Percentiles rank a stretch among this genome's conserved stretches.
Conservation (phyloP, 92 coral and sea anemone species). For the Pocillopora grandis region DNA sequence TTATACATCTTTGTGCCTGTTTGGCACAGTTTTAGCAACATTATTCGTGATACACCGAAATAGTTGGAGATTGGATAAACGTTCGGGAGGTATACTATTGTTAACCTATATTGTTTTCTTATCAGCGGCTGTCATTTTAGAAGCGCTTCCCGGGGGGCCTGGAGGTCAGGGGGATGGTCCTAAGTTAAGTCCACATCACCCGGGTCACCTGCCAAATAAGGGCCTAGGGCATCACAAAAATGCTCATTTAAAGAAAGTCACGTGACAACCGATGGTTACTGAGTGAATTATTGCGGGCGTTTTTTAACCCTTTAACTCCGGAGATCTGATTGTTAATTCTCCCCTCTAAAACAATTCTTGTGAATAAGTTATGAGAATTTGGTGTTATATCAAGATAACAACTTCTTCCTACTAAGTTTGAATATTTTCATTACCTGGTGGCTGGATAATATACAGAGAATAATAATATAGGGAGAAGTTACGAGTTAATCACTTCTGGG, state of each 20-base stretch:
- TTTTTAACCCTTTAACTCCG: too few species aligned
- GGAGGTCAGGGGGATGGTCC: slow-evolving; percentile 72
- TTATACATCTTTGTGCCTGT: slow-evolving; percentile 84
- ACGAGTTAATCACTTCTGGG: too few species aligned
- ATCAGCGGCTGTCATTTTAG: slow-evolving; percentile 85
- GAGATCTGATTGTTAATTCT: too few species aligned
- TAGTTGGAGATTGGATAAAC: slow-evolving; percentile 85
- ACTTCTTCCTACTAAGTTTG: too few species aligned
- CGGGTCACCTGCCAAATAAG: slow-evolving; percentile 79
- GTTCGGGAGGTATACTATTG: slow-evolving; percentile 75
- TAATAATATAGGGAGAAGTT: too few species aligned
- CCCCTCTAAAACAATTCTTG: too few species aligned
- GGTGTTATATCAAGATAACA: too few species aligned
- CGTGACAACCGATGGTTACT: slow-evolving; percentile 9
- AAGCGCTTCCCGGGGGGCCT: slow-evolving; percentile 85
- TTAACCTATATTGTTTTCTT: slow-evolving; percentile 74
- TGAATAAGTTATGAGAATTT: too few species aligned
- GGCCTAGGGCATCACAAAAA: slow-evolving; percentile 80
- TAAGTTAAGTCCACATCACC: slow-evolving; percentile 86
- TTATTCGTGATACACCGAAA: slow-evolving; percentile 71
- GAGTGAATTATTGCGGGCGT: neutral
- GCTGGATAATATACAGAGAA: too few species aligned
- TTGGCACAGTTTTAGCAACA: slow-evolving; percentile 88
- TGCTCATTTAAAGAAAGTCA: slow-evolving; percentile 51
- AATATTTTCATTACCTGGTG: too few species aligned